Evolutionary conservation across 92 coral and sea anemone species (phyloP).

Genomic region (Umimayanthus chanpuru): DNA sequence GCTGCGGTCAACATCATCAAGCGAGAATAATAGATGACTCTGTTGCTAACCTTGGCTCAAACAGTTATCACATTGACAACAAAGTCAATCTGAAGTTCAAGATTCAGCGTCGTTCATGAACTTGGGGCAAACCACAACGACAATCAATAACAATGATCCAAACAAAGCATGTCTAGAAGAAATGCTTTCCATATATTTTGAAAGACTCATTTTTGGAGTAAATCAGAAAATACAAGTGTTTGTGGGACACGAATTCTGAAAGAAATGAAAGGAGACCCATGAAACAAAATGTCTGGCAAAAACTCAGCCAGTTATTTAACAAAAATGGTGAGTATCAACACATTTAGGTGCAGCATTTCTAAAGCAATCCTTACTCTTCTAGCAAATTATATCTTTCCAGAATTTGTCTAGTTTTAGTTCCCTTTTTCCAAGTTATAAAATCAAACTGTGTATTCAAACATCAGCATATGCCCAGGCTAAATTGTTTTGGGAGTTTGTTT

Average conservation of each 20-base stretch:
- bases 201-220: slow-evolving; percentile 26
- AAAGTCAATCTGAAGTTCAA: slow-evolving; percentile 1
- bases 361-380: background rate
- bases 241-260: slow-evolving; percentile 45
- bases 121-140: slow-evolving; percentile 10
- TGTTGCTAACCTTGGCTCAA: background rate
- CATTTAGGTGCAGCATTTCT: slow-evolving; percentile 16
- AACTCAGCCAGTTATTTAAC: slow-evolving; percentile 20
- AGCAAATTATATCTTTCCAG: slow-evolving; percentile 6
- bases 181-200: slow-evolving; percentile 8
- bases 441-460: slow-evolving; percentile 10
- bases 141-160: slow-evolving; percentile 1
- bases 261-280: slow-evolving; percentile 47
- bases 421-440: background rate
- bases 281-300: slow-evolving; percentile 44
- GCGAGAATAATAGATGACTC: slow-evolving; percentile 15
- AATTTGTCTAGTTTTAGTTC: background rate
- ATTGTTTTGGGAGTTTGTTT: slow-evolving; percentile 11
- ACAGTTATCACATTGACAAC: slow-evolving; percentile 8
- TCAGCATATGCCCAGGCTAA: slow-evolving; percentile 19
- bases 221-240: slow-evolving; percentile 42
- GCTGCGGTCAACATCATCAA: background rate
- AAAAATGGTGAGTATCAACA: slow-evolving; percentile 42
- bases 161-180: background rate
- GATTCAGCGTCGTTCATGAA: background rate